phyloP scores from a whole-genome alignment of 2,888 invertebrate species.

The Invenusta paracnida region DNA sequence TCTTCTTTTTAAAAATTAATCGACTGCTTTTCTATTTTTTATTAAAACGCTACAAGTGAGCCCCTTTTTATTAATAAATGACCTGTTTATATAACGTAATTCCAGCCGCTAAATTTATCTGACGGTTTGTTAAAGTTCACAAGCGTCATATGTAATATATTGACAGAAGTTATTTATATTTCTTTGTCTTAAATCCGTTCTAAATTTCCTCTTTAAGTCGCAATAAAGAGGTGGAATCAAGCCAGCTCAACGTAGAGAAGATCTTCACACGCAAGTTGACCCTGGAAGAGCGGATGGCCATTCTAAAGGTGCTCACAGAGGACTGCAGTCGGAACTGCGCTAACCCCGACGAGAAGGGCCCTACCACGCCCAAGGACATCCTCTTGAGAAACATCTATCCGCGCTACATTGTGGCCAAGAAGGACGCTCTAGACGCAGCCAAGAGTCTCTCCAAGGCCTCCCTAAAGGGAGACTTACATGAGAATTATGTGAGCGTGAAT shows the following conservation, averaged over 20 bases:
- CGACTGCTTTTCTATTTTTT: too few species aligned
- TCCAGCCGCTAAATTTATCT: too few species aligned
- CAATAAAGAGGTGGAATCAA: background rate
- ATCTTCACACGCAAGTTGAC: background rate
- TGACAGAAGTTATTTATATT: too few species aligned
- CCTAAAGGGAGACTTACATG: background rate
- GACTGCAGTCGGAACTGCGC: background rate
- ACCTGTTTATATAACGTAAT: too few species aligned
- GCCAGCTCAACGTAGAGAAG: background rate
- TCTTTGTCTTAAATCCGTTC: too few species aligned
- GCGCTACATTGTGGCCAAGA: constrained; percentile 30
- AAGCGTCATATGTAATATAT: too few species aligned
- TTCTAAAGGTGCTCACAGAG: background rate
- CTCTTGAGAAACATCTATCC: background rate
- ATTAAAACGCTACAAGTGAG: too few species aligned
- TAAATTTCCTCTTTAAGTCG: too few species aligned
- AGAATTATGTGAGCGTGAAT: constrained; percentile 10
- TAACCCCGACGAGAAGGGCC: too few species aligned
- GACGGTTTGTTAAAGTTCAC: too few species aligned
- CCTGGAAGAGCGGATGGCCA: background rate
- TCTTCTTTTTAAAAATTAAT: too few species aligned
- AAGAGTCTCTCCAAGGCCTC: background rate
- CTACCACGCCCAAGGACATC: background rate
- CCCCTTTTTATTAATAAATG: too few species aligned
- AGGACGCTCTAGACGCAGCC: background rate